phyloP scores from a whole-genome alignment of 2,797 vertebrate species.

The Triplophysa yarkandensis region DNA sequence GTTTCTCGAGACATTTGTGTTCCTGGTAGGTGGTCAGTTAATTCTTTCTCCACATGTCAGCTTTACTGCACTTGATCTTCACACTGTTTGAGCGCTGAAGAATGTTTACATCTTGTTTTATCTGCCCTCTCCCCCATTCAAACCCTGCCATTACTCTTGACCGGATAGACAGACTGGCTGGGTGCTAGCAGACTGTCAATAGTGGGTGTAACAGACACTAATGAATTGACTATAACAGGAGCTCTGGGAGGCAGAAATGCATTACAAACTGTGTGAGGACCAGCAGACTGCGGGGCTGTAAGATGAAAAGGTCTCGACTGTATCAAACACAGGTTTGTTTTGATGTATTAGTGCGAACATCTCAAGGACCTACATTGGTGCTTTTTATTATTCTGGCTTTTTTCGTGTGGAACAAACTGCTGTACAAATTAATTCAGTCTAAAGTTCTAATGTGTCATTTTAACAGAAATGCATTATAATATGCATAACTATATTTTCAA shows the following conservation, averaged over 20 bases:
- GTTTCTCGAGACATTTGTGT: neutral
- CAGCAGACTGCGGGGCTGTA: constrained; percentile 35
- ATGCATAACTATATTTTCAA: too few species aligned
- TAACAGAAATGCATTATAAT: too few species aligned
- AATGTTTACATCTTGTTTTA: constrained; percentile 38
- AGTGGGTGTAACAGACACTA: constrained; percentile 75
- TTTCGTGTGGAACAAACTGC: too few species aligned
- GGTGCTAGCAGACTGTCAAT: constrained; percentile 75
- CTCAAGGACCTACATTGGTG: too few species aligned
- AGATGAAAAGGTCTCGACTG: constrained; percentile 38
- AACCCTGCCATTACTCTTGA: constrained; percentile 59
- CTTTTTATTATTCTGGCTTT: too few species aligned
- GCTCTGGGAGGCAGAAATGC: constrained; percentile 45
- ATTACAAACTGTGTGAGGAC: constrained; percentile 48
- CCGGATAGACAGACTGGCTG: constrained; percentile 70
- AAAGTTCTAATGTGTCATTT: too few species aligned
- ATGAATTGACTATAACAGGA: constrained; percentile 79
- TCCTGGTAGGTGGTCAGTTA: constrained; percentile 31
- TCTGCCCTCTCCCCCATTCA: constrained; percentile 29
- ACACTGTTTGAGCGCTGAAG: constrained; percentile 35
- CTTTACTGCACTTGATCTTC: constrained; percentile 45
- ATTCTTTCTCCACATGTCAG: constrained; percentile 40
- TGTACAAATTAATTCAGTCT: too few species aligned
- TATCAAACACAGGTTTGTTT: constrained; percentile 3
- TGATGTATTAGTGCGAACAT: neutral